Percentiles rank a stretch among this genome's conserved stretches.
Conservation (phyloP, 2,113 vertebrate species). For the Poeciliopsis turrubarensis region DNA sequence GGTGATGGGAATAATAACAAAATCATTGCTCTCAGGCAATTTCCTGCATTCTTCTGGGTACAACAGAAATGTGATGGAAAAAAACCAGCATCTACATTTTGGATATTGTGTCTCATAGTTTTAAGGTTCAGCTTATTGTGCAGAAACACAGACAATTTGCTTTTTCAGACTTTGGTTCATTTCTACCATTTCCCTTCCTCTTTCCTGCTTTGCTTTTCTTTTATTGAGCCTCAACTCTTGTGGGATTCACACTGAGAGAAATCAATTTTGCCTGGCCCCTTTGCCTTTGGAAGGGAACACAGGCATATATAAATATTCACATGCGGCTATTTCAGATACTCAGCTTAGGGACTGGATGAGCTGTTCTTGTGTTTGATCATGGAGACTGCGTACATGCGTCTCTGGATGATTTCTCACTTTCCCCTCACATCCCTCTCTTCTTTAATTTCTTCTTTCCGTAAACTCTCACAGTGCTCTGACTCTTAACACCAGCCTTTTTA, state of each 20-base stretch:
- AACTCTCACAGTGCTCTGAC: conserved; percentile 18
- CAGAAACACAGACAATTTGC: conserved; percentile 12
- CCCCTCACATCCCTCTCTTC: conserved; percentile 20
- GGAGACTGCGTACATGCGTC: conserved; percentile 58
- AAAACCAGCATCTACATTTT: conserved; percentile 9
- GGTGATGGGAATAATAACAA: conserved; percentile 21
- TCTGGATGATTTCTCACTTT: conserved; percentile 50
- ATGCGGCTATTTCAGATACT: conserved; percentile 71
- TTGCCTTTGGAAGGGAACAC: conserved; percentile 68
- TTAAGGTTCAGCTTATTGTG: conserved; percentile 25
- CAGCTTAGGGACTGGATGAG: conserved; percentile 73
- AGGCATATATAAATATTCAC: conserved; percentile 77
- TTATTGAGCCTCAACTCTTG: conserved; percentile 58
- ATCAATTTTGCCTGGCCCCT: conserved; percentile 75
- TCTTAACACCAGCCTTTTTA: background rate
- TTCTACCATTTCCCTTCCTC: conserved; percentile 28
- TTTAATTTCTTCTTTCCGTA: conserved; percentile 28
- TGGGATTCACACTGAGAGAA: conserved; percentile 67
- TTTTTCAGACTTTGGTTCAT: conserved; percentile 27
- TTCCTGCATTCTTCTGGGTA: conserved; percentile 2
- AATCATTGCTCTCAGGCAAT: conserved; percentile 19
- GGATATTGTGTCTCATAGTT: conserved; percentile 16
- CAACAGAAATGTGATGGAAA: background rate
- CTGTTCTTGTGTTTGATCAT: conserved; percentile 68
- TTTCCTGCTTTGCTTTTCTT: conserved; percentile 50